These are phyloP conservation scores for Scolopax bukidnonensis DNA, from an alignment of 2,797 vertebrate genomes.

Conservation along the genomic window DNA sequence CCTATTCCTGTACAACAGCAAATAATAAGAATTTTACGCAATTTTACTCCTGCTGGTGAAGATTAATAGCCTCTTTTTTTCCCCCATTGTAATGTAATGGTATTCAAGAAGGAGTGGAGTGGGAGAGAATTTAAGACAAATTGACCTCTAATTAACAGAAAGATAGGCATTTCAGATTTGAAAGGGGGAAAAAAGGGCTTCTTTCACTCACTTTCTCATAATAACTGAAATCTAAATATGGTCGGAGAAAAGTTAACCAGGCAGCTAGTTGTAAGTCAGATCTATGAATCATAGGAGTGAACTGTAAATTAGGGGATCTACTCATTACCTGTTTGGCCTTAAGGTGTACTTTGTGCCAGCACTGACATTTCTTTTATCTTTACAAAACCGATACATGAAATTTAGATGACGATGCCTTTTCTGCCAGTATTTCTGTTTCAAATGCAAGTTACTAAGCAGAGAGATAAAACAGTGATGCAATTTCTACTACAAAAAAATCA, in stretches of 20 bases:
- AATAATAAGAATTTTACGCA: background rate
- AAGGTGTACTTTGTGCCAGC: background rate
- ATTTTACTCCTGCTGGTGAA: background rate
- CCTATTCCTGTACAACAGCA: background rate
- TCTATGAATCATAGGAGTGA: background rate
- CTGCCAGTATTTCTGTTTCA: background rate
- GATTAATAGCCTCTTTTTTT: background rate
- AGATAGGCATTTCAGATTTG: background rate
- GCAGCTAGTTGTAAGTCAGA: background rate
- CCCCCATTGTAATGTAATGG: background rate
- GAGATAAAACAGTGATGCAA: background rate
- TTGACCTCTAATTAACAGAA: background rate
- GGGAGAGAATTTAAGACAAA: background rate
- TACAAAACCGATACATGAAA: background rate
- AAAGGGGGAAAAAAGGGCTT: background rate
- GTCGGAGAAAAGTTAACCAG: background rate
- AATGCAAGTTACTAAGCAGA: background rate
- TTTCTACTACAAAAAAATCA: background rate
- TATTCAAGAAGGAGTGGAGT: background rate
- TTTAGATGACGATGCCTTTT: background rate
- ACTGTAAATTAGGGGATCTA: background rate
- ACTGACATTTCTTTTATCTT: background rate
- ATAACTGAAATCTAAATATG: background rate
- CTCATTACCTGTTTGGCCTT: background rate
- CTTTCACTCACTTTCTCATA: background rate